These are phyloP conservation scores for Eupithecia tripunctaria DNA, from an alignment of 2,888 invertebrate genomes.

Conservation along the genomic window DNA sequence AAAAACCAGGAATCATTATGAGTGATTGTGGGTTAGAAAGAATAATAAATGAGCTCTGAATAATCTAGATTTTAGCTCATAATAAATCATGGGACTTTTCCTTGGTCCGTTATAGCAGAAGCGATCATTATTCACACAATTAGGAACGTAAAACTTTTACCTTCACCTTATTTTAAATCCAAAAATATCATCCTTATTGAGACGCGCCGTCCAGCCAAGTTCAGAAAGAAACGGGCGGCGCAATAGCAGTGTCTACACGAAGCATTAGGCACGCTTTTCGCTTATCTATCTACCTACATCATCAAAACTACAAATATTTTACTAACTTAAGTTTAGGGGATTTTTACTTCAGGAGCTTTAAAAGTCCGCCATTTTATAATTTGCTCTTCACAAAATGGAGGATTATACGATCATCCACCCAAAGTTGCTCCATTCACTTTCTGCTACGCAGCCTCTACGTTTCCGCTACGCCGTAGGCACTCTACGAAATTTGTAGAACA, in stretches of 20 bases:
- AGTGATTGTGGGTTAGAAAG: neutral
- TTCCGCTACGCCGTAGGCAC: slow-evolving; percentile 14
- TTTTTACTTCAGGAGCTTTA: neutral
- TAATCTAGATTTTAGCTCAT: slow-evolving; percentile 15
- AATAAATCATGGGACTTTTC: slow-evolving; percentile 15
- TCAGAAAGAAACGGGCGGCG: too few relatives aligned
- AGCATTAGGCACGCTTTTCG: too few relatives aligned
- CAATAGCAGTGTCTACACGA: too few relatives aligned
- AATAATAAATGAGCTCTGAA: slow-evolving; percentile 13
- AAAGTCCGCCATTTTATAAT: neutral
- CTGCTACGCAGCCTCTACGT: slow-evolving; percentile 12
- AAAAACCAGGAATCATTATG: neutral
- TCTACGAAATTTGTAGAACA: slow-evolving; percentile 15
- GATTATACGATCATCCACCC: neutral
- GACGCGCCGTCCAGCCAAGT: too few relatives aligned
- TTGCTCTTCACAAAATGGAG: neutral
- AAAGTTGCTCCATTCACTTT: neutral
- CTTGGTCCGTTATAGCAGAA: neutral
- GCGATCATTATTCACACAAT: neutral
- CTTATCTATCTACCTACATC: too few relatives aligned
- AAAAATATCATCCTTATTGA: neutral
- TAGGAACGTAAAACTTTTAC: neutral
- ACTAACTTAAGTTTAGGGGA: neutral
- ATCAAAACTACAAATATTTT: neutral
- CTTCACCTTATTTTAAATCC: neutral